phyloP scores from a whole-genome alignment of 2,888 invertebrate species.

The Dione vanillae region DNA sequence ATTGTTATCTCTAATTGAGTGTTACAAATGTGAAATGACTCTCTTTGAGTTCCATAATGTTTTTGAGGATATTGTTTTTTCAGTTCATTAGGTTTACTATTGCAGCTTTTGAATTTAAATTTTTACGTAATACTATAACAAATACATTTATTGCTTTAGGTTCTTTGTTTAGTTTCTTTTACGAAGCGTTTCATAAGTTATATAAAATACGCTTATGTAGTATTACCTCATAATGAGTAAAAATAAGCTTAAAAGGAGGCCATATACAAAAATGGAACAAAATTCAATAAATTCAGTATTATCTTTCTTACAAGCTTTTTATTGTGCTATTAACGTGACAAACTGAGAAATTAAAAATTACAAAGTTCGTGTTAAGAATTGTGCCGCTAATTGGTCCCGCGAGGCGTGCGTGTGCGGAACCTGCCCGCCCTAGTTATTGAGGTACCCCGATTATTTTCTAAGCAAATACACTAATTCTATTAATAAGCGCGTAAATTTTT shows the following conservation, averaged over 20 bases:
- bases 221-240: not conserved
- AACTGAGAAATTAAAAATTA: conserved; percentile 35
- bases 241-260: not conserved
- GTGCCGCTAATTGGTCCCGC: conserved; percentile 63
- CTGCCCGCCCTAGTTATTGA: conserved; percentile 10
- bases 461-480: too few relatives aligned
- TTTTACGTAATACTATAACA: too few relatives aligned
- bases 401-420: conserved; percentile 53
- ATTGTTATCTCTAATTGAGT: conserved; percentile 38
- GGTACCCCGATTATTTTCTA: not conserved
- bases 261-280: not conserved
- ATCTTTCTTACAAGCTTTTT: conserved; percentile 16
- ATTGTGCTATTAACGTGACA: conserved; percentile 18
- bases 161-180: too few relatives aligned
- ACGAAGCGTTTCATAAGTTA: too few relatives aligned
- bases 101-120: too few relatives aligned
- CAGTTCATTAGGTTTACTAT: conserved; percentile 15
- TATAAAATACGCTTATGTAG: not conserved
- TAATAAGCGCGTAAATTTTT: too few relatives aligned
- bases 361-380: conserved; percentile 34
- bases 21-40: conserved; percentile 32
- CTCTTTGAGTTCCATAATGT: conserved; percentile 36
- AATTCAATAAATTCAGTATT: not conserved
- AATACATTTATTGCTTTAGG: too few relatives aligned
- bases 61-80: conserved; percentile 36